Evolutionary conservation across 2,797 vertebrate genomes (phyloP).

Genomic region (Huso huso): DNA sequence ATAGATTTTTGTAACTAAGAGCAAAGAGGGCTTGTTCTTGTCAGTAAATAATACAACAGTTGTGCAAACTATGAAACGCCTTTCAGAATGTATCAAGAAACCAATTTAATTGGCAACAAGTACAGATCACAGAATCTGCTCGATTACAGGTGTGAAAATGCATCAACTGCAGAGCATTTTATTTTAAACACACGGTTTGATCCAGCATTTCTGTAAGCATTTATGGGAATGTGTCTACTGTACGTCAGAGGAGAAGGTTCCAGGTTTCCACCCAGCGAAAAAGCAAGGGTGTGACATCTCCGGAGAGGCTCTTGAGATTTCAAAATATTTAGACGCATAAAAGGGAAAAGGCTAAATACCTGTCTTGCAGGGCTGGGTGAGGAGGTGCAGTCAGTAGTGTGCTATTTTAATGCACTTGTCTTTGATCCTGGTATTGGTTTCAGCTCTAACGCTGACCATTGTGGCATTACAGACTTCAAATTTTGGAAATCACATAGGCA

Average conservation of each 20-base stretch:
- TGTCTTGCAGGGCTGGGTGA: conserved; percentile 34
- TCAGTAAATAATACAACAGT: too few species aligned
- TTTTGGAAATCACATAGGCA: too few species aligned
- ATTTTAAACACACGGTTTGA: not conserved
- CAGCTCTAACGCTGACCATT: conserved; percentile 54
- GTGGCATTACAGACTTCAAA: conserved; percentile 13
- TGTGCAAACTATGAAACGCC: too few species aligned
- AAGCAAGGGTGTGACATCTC: not conserved
- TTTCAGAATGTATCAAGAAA: too few species aligned
- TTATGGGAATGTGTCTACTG: not conserved
- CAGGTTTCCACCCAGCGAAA: not conserved
- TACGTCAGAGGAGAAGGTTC: not conserved
- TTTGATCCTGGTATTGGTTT: conserved; percentile 34
- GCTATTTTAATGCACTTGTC: conserved; percentile 39
- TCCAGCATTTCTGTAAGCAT: not conserved
- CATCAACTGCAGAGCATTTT: not conserved
- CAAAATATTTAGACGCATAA: not conserved
- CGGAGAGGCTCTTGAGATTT: not conserved
- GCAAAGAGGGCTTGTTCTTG: too few species aligned
- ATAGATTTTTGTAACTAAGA: too few species aligned
- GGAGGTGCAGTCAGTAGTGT: conserved; percentile 46
- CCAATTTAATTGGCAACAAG: too few species aligned
- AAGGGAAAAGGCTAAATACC: conserved; percentile 27
- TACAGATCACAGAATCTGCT: not conserved
- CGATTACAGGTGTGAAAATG: not conserved